phyloP scores from a whole-genome alignment of 2,797 vertebrate genomes.

The Gymnoscopelus microlampas region DNA sequence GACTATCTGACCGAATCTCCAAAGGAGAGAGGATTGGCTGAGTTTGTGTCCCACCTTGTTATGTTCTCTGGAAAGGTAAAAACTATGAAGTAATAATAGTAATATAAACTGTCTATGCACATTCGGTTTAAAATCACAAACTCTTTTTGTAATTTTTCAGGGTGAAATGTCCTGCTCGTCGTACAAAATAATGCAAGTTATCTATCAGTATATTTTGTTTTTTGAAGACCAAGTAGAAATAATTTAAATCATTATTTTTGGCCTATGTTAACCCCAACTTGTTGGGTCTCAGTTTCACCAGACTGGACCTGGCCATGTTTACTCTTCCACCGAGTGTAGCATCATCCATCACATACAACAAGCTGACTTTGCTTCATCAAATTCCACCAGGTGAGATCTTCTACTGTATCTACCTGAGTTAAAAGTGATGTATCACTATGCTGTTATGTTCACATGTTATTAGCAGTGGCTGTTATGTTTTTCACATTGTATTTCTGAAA shows the following conservation, averaged over 20 bases:
- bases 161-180: conserved; percentile 67
- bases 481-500: no score
- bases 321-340: conserved; percentile 33
- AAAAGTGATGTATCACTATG: no score
- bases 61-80: conserved; percentile 44
- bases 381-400: conserved; percentile 63
- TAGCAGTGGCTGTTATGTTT: no score
- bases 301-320: conserved; percentile 60
- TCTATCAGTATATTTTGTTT: not conserved
- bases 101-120: no score
- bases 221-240: no score
- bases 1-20: conserved; percentile 49
- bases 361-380: conserved; percentile 40
- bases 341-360: conserved; percentile 43
- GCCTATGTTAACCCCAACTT: not conserved
- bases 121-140: no score
- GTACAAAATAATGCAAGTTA: conserved; percentile 74
- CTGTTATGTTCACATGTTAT: no score
- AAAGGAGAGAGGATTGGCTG: conserved; percentile 13
- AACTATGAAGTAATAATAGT: not conserved
- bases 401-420: no score
- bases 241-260: no score
- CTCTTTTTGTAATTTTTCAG: conserved; percentile 42
- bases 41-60: conserved; percentile 56
- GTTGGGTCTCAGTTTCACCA: conserved; percentile 58